Evolutionary conservation across 2,888 invertebrate genomes (phyloP).

Genomic region (Pseudococcus viburni): DNA sequence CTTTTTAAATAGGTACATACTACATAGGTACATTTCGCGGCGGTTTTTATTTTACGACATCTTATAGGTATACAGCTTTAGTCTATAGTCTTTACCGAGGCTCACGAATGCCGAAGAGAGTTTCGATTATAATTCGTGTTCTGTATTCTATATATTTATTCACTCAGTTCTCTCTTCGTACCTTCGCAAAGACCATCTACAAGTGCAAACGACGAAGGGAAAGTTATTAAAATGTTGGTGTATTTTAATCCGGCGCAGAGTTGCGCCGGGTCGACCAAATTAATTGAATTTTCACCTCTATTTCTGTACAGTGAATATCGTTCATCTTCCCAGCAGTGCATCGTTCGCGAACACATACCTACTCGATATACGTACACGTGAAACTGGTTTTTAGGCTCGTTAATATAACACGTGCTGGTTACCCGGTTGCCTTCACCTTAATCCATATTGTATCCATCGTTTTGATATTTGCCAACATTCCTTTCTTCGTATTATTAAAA

Average conservation of each 20-base stretch:
- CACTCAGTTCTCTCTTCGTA: background rate
- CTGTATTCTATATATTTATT: background rate
- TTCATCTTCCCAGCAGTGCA: background rate
- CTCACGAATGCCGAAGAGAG: background rate
- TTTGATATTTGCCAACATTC: constrained; percentile 20
- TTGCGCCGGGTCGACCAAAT: background rate
- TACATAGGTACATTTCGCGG: background rate
- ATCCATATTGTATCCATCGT: background rate
- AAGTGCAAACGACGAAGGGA: background rate
- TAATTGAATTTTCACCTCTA: constrained; percentile 22
- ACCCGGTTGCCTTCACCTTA: constrained; percentile 35
- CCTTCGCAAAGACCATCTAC: background rate
- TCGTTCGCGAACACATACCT: background rate
- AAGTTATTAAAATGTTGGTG: constrained; percentile 4
- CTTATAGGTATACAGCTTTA: background rate
- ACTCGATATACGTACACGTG: background rate
- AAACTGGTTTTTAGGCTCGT: constrained; percentile 14
- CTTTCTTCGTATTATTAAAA: constrained; percentile 14
- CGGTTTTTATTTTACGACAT: background rate
- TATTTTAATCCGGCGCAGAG: background rate
- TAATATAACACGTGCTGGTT: constrained; percentile 31
- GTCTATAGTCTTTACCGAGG: background rate
- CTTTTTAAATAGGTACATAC: background rate
- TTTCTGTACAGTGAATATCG: background rate
- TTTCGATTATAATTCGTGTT: background rate